Evolutionary conservation across 1,140 invertebrate genomes (phyloP).

Genomic region (Leptoteleia sp.): DNA sequence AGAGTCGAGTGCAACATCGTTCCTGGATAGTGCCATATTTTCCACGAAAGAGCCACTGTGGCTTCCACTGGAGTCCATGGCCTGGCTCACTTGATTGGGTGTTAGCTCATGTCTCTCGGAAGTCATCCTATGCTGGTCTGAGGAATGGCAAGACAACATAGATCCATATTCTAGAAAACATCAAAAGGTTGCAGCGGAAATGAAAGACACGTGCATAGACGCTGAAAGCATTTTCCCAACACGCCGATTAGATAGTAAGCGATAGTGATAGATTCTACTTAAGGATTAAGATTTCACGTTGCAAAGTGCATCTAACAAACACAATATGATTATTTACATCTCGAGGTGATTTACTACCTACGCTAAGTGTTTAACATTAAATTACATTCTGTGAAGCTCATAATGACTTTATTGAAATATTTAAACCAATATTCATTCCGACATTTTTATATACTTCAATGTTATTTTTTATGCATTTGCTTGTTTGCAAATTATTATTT

Average conservation of each 20-base stretch:
- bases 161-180: slow-evolving; percentile 80
- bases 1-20: slow-evolving; percentile 68
- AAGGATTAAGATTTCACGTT: slow-evolving; percentile 11
- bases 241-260: slow-evolving; percentile 29
- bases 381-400: no score
- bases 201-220: slow-evolving; percentile 54
- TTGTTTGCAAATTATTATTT: no score
- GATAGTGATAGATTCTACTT: slow-evolving; percentile 22
- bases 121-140: slow-evolving; percentile 72
- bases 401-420: no score
- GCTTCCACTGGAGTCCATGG: slow-evolving; percentile 54
- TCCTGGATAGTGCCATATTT: slow-evolving; percentile 71
- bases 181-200: slow-evolving; percentile 65
- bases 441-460: no score
- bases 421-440: no score
- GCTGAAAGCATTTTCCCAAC: slow-evolving; percentile 38
- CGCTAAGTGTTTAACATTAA: no score
- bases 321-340: no score
- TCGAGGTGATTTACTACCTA: no score
- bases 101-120: slow-evolving; percentile 57
- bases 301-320: neutral
- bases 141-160: slow-evolving; percentile 77
- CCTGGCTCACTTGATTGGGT: slow-evolving; percentile 69
- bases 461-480: no score
- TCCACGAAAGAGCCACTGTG: slow-evolving; percentile 69